Percentiles rank a stretch among this genome's conserved stretches.
Evolutionary conservation across 2,113 vertebrate genomes (phyloP).

Genomic region (Bos taurus): DNA sequence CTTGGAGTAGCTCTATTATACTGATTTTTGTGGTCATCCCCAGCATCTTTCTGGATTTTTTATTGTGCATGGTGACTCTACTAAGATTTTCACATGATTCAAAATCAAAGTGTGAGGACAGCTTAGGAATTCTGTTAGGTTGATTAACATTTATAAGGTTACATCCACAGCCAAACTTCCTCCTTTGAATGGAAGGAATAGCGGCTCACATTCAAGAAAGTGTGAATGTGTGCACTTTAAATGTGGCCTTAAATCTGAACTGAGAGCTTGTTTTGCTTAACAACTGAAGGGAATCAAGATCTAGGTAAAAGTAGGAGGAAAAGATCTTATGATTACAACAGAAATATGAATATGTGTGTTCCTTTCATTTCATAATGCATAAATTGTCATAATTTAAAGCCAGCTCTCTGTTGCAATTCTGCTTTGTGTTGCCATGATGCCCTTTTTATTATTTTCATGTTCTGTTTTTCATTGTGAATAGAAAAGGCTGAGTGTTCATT

Average conservation of each 20-base stretch:
- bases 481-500: background rate
- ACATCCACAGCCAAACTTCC: background rate
- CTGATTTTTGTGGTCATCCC: background rate
- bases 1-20: background rate
- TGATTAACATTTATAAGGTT: background rate
- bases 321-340: background rate
- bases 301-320: background rate
- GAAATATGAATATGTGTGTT: background rate
- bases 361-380: slow-evolving; percentile 3
- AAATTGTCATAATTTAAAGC: background rate
- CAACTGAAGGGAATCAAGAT: background rate
- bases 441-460: background rate
- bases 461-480: background rate
- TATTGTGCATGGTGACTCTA: background rate
- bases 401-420: background rate
- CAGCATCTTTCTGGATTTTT: slow-evolving; percentile 24
- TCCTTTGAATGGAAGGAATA: background rate
- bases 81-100: slow-evolving; percentile 18
- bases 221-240: slow-evolving; percentile 49
- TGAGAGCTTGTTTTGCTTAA: slow-evolving; percentile 36
- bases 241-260: slow-evolving; percentile 16
- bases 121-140: slow-evolving; percentile 16
- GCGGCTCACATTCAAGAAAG: slow-evolving; percentile 49
- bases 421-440: background rate
- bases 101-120: background rate